phyloP scores from a whole-genome alignment of 2,888 invertebrate species.

The Psylliodes chrysocephalus region DNA sequence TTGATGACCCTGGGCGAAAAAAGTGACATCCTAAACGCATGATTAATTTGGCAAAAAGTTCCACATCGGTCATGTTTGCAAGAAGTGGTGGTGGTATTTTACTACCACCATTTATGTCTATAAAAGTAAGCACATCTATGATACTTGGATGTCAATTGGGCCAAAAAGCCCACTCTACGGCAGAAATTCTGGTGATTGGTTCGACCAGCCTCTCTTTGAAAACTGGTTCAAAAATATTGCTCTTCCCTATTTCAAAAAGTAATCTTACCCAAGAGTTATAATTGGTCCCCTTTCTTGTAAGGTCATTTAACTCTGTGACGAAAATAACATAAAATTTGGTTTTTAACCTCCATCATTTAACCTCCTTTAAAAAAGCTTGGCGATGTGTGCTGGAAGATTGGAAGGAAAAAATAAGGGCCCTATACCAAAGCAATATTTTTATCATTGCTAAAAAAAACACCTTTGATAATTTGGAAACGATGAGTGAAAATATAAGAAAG shows the following conservation, averaged over 20 bases:
- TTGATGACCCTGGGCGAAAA: constrained; percentile 18
- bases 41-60: constrained; percentile 20
- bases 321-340: constrained; percentile 12
- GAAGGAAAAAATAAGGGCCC: too few species aligned
- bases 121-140: constrained; percentile 19
- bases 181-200: constrained; percentile 16
- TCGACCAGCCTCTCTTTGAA: too few species aligned
- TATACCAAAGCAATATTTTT: neutral
- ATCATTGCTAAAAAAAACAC: neutral
- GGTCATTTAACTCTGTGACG: constrained; percentile 3
- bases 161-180: constrained; percentile 9
- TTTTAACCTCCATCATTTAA: constrained; percentile 1
- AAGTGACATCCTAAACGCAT: constrained; percentile 18
- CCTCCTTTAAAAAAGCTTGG: neutral
- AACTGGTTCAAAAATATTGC: too few species aligned
- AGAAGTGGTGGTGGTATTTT: constrained; percentile 8
- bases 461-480: too few species aligned
- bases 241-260: too few species aligned
- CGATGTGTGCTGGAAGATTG: constrained; percentile 4
- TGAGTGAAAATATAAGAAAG: neutral
- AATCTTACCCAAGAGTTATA: constrained; percentile 8
- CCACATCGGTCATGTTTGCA: too few species aligned
- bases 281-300: constrained; percentile 13
- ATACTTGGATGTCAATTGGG: constrained; percentile 19
- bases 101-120: constrained; percentile 17